Base-by-base conservation (phyloP, 2,113 vertebrate species). In the Catagonus wagneri region DNA sequence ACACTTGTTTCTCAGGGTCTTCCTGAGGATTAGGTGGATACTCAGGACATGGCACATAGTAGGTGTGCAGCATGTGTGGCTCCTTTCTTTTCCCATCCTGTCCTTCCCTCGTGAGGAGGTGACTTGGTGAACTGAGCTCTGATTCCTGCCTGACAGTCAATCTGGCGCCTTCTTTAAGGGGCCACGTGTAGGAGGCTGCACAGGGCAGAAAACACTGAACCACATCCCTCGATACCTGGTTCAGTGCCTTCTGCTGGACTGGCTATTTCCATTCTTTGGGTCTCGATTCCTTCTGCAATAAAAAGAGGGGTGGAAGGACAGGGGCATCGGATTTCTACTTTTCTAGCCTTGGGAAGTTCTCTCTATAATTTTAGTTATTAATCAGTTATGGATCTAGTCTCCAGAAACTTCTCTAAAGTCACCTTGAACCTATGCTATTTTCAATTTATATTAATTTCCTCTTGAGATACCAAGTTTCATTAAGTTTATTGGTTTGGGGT, bases 381-480 rank as follows among this genome's bases (percentile, higher is more conserved):
- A 94, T 96, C 80, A 94, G 5, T 90, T 81, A 86, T 79, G 23
- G 36, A 81, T 78, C 23, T n/a, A n/a, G 52, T 93, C 54, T 85
- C 69, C 36, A 87, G 87, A 96, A 87, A 93, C 7, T 39, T 72
- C 65, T 90, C 65, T 87, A 58, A 76, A 90, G 93, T 84, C 75
- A 93, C 92, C 69, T 91, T 93, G 79, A 92, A 94, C 60, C 29
- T 52, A 23, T 68, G 54, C 52, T 93, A 52, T 94, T 95, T 96
- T 94, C 58, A 90, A 78, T 58, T 96, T 84, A 36, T 58, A 90
- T 96, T 89, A 94, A 94, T 96, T 87, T 96, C 72, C 92, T 96
- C 90, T 90, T n/a, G 58, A 96, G 93, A 97, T 61, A 84, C 80
- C 54, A 80, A 96, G 80, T 95, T 96, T 92, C 68, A 84, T 94